Conservation (phyloP, 2,113 vertebrate genomes). For the Campylomormyrus numenius region DNA sequence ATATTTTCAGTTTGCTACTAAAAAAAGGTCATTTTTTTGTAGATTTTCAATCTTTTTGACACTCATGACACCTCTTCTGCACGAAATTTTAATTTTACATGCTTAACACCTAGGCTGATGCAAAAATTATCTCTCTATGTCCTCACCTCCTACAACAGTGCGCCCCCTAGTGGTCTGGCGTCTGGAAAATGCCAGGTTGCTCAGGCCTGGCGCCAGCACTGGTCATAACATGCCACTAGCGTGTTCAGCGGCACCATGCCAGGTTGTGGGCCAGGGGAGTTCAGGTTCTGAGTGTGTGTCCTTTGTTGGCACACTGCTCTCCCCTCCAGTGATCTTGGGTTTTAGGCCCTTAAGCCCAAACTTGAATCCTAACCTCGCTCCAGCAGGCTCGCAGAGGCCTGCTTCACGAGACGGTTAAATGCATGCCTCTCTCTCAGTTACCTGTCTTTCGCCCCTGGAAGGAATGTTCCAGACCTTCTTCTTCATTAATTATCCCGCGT, state of each 20-base stretch:
- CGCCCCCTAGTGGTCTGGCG: neutral
- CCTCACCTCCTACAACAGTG: neutral
- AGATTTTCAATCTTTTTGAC: neutral
- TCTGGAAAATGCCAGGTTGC: neutral
- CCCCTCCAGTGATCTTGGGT: neutral
- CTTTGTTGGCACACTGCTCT: neutral
- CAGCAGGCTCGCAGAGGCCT: neutral
- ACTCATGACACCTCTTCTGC: neutral
- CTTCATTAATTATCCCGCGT: conserved; percentile 35
- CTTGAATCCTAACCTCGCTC: neutral
- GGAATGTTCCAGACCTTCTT: conserved; percentile 31
- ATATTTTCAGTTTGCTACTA: neutral
- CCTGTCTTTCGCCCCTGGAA: conserved; percentile 34
- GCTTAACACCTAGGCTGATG: neutral
- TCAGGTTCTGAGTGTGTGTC: neutral
- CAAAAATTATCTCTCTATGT: neutral
- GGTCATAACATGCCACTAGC: neutral
- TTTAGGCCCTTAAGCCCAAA: neutral
- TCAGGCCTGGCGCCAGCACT: neutral
- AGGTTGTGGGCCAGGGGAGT: neutral
- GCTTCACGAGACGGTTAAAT: neutral
- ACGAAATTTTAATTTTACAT: neutral
- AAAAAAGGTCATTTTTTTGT: neutral
- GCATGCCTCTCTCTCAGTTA: conserved; percentile 17
- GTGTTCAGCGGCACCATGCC: neutral